Base-by-base conservation (phyloP, 2,797 vertebrate species). In the Acanthopagrus latus region DNA sequence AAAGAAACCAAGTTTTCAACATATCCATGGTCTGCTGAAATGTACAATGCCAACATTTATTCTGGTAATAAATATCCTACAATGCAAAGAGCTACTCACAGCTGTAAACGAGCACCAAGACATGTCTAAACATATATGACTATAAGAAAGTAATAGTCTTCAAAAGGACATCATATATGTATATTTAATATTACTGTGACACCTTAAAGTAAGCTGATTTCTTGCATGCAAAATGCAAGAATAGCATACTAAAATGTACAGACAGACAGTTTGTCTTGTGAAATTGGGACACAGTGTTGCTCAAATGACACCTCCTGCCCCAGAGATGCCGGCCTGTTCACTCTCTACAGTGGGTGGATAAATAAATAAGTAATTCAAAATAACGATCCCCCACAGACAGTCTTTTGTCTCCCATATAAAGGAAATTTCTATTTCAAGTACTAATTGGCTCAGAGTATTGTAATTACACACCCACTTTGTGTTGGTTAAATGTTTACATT, bases 351-450 rank as follows among this genome's bases (percentile, higher is more conserved):
- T 59, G 44, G 18, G 18, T 62, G 21, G n/a, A 52, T 25, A 25
- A 44, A 44, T 62, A 76, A 56, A 59, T n/a, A 50, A 43, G 12
- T 13, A 43, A 13, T 43, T 13, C 41, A 33, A 33, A 33, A 33
- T 29, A 33, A 33, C 7, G 29, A 33, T 33, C 59, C 16, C 18
- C 9, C 33, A 44, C 9, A 85, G 81, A 84, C 41, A 54, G 72
- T 66, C 11, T 52, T 71, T 65, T 52, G 60, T 67, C 44, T 44
- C 16, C 25, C 38, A 67, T 48, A 52, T 47, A 48, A 76, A 77
- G 55, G 33, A 68, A 50, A 82, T 83, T 55, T 78, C n/a, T 52
- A 69, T 82, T 81, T 44, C 69, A 67, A 25, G 29, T 48, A 56
- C 56, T 81, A 86, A 83, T 77, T 82, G 64, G 43, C 64, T 5